Evolutionary conservation across 2,113 vertebrate species (phyloP), one percentile per base, ranked within the genome.

Genomic region (Suncus etruscus): DNA sequence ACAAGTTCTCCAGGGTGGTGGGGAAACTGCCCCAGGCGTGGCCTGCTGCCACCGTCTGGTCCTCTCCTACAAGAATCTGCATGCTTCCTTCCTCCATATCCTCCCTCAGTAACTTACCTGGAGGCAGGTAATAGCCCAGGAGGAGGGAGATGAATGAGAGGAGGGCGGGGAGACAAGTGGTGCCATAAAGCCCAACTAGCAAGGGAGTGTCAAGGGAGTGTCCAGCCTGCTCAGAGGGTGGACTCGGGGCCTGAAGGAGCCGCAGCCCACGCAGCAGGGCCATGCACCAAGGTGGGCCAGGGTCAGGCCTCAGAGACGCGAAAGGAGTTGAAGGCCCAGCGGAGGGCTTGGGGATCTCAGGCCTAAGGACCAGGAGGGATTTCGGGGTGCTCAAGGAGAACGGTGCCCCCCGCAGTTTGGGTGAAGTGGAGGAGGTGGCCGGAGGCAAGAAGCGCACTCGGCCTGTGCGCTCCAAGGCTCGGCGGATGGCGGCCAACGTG

Each of bases 401-500:
- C 2, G 96, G 97, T 68, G 83, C 92, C n/a, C 95, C 96, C 0
- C 1, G 96, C 68, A 5, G 77, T 47, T 83, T 93, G 0, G 90
- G 96, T 0, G 97, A 98, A 18, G 2, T 68, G 0, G 97, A 98
- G 11, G 98, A 98, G 22, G 97, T 97, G 1, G 39, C 93, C n/a
- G 97, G 96, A 75, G 68, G 96, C 76, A 73, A 98, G 95, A 99
- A 98, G 91, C 98, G 98, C 83, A 97, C 96, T 31, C 95, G 99
- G 22, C 99, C 99, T 0, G 98, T 95, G n/a, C 98, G 99, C 70
- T 99, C 99, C 54, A 99, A 99, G 96, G 99, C 99, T 6, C 97
- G 99, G 88, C 97, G 99, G 73, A 98, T 99, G 95, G 99, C 99
- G 0, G 99, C 99, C 94, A 99, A 99, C 0, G 98, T 99, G 92